phyloP scores from a whole-genome alignment of 2,888 invertebrate species.

The Cerastoderma edule region DNA sequence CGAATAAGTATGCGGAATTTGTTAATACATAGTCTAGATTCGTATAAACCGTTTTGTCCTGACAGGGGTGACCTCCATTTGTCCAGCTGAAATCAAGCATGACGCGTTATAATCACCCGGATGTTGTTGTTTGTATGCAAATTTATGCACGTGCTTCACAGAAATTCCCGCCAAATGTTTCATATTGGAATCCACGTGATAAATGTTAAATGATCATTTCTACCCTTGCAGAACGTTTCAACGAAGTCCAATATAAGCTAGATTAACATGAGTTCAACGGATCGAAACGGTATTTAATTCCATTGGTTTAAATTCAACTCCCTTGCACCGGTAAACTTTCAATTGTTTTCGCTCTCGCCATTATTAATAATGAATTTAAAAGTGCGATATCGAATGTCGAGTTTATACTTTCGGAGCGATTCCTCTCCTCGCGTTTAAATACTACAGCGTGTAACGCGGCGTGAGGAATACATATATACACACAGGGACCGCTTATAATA shows the following conservation, averaged over 20 bases:
- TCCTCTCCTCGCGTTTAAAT: neutral
- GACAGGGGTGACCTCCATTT: too few species aligned
- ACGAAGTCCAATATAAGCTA: constrained; percentile 12
- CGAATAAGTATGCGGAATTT: too few species aligned
- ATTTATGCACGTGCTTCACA: constrained; percentile 1
- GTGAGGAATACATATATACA: neutral
- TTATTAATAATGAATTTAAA: constrained; percentile 10
- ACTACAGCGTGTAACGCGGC: neutral
- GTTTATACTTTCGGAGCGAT: neutral
- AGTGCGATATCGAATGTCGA: neutral
- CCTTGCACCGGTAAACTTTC: neutral
- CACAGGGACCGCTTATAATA: neutral
- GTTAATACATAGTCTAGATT: too few species aligned
- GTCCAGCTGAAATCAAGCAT: too few species aligned
- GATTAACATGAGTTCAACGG: constrained; percentile 16
- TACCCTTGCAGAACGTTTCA: constrained; percentile 1
- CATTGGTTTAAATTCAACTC: neutral
- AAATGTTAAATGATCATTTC: constrained; percentile 9
- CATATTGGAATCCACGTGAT: constrained; percentile 16
- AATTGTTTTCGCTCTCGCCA: constrained; percentile 1
- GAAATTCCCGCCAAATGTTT: constrained; percentile 13
- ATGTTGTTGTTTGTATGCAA: too few species aligned
- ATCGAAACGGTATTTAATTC: constrained; percentile 1
- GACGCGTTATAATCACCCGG: too few species aligned
- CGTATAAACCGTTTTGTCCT: too few species aligned